A percentile compares a stretch with the other conserved stretches of the same genome.
Evolutionary conservation across 2,113 vertebrate species (phyloP).

Genomic region (Pongo pygmaeus): DNA sequence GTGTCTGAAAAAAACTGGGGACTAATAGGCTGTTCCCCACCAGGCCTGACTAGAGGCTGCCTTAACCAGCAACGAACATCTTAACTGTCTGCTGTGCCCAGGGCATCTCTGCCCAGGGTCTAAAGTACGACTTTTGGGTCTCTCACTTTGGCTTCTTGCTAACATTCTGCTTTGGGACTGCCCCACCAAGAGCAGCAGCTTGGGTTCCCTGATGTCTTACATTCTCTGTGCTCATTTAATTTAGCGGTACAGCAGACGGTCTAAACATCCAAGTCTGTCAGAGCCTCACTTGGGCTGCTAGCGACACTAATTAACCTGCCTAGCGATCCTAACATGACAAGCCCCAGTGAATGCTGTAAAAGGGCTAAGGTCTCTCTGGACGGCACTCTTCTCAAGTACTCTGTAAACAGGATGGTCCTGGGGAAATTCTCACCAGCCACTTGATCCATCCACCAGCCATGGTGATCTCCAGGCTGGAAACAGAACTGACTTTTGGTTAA

Average conservation of each 20-base stretch:
- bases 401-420: neutral
- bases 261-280: neutral
- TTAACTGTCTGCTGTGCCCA: too few relatives aligned
- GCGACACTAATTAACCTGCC: neutral
- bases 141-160: neutral
- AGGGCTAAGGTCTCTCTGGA: neutral
- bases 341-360: fast-evolving
- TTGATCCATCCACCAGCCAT: neutral
- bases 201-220: neutral
- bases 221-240: neutral
- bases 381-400: neutral
- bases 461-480: neutral
- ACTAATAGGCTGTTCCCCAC: neutral
- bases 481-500: neutral
- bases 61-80: neutral
- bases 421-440: neutral
- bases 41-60: neutral
- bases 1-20: neutral
- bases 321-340: neutral
- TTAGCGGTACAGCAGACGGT: neutral
- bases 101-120: neutral
- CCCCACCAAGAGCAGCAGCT: too few relatives aligned
- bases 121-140: neutral
- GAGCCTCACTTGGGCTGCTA: neutral
- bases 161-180: neutral